Evolutionary conservation across 2,113 vertebrate genomes (phyloP), one percentile per base, ranked within the genome.

Genomic region (Gallinago paraguaiae): DNA sequence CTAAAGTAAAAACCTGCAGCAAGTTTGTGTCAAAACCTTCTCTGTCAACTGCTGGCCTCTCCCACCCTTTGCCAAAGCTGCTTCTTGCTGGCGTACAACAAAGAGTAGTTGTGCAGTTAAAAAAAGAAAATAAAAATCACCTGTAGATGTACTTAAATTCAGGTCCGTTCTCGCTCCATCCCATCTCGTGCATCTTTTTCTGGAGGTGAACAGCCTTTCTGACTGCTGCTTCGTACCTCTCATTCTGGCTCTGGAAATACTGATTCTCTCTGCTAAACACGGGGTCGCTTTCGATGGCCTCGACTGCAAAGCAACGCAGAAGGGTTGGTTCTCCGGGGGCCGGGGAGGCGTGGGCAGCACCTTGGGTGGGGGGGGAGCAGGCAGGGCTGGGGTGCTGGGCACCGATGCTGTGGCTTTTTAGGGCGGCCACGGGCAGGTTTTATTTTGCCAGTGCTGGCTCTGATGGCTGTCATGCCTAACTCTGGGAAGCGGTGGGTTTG

Each of bases 171-270:
- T 96, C 81, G 2, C 15, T 46, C 98, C 98, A 98, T 92, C 97
- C 97, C 92, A 97, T 92, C 61, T 95, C 91, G 1, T 41, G 59
- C n/a, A 97, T 96, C 71, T 96, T 95, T 81, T 43, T 95, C 64
- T 82, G 91, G 24, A 97, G 18, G 37, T 97, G 85, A 72, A 98
- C 82, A 43, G 45, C 91, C 53, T 77, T 98, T 82, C 28, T 92
- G 72, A 98, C 5, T 22, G 97, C 96, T 6, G 54, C 93, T 95
- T 98, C 97, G 0, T 98, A 98, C 46, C 74, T 89, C 80, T 98
- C 98, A 6, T 97, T 96, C 63, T 94, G 97, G 35, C 60, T 98
- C 95, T 97, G 95, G 96, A 98, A 98, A 65, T 98, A 97, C 76
- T 80, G 74, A 23, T 97, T 77, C 92, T 97, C 96, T 75, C 65